Conservation (phyloP, 2,888 invertebrate species). For the Ochropacha duplaris region DNA sequence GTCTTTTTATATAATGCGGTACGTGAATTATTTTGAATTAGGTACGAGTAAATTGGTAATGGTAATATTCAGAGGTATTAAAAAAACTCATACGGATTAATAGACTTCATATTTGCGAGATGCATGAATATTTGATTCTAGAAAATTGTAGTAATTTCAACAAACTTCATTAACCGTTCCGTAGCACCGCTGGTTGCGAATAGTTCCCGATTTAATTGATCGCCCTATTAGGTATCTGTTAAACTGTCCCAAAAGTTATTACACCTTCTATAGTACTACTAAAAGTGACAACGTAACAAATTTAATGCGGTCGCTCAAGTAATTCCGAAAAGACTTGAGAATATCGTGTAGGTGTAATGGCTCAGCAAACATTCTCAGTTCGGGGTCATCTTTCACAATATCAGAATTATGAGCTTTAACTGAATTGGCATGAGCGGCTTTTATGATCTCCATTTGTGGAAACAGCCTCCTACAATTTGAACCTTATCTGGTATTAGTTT, state of each 20-base stretch:
- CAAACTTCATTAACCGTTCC: too few relatives aligned
- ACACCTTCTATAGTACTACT: not conserved
- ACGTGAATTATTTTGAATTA: not conserved
- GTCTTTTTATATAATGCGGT: not conserved
- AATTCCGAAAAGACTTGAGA: not conserved
- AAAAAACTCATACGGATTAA: too few relatives aligned
- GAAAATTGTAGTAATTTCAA: too few relatives aligned
- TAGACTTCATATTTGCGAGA: too few relatives aligned
- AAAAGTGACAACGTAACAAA: not conserved
- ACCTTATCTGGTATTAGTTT: not conserved
- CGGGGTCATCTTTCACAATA: slow-evolving; percentile 5
- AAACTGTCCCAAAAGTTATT: too few relatives aligned
- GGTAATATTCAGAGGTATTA: too few relatives aligned
- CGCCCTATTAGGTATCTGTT: too few relatives aligned
- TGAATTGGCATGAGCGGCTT: not conserved
- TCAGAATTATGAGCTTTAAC: not conserved
- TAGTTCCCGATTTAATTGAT: too few relatives aligned
- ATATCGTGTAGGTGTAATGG: not conserved
- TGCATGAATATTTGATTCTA: too few relatives aligned
- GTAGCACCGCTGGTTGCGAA: too few relatives aligned
- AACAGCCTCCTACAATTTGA: not conserved
- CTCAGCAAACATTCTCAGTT: not conserved
- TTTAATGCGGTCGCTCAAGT: not conserved
- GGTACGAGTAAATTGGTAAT: too few relatives aligned
- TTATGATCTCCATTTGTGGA: not conserved